Evolutionary conservation across 2,888 invertebrate species (phyloP), one percentile per base, ranked within the genome.

Genomic region (Chloroclystis v-ata): DNA sequence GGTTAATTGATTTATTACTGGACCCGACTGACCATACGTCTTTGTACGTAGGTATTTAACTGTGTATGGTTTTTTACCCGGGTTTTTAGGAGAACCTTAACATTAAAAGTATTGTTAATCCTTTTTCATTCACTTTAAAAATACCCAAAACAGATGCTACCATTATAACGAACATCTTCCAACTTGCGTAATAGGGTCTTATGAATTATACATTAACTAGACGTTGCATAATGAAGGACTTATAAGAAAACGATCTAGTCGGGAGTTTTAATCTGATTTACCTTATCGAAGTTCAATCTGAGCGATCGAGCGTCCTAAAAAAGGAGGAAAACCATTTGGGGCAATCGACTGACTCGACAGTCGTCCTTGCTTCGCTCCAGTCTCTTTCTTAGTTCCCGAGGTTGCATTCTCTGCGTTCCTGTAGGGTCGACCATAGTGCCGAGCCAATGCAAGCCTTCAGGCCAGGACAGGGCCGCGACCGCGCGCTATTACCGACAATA

Each of bases 311-410:
- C 63, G 52, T 56, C 56, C 53, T 56, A 52, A 47, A 49, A 57
- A 57, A 28, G 48, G 45, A 55, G 53, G 54, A 63, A 76, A 73
- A 67, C 66, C 41, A 58, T 69, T 78, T 73, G 61, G 71, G 68
- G 67, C 69, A 72, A 75, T 75, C 67, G 69, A 75, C 69, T 67
- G 69, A 75, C 82, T n/a, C n/a, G 72, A 75, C 69, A 67, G 69
- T 75, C 82, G 80, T 78, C 79, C 79, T 78, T 78, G 81, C 75
- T 75, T 80, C 66, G 66, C 60, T 70, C 74, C 75, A 60, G 72
- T 76, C 71, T 72, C 72, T 83, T 84, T 83, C 76, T n/a, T 81
- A 72, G 72, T 72, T 77, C 79, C 75, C 72, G 75, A 77, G 79
- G 75, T 75, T 80, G 80, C 82, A 81, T 84, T 83, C 85, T 69